Evolutionary conservation across 2,888 invertebrate genomes (phyloP), one percentile per base, ranked within the genome.

Genomic region (Pycnomerus fuliginosus): DNA sequence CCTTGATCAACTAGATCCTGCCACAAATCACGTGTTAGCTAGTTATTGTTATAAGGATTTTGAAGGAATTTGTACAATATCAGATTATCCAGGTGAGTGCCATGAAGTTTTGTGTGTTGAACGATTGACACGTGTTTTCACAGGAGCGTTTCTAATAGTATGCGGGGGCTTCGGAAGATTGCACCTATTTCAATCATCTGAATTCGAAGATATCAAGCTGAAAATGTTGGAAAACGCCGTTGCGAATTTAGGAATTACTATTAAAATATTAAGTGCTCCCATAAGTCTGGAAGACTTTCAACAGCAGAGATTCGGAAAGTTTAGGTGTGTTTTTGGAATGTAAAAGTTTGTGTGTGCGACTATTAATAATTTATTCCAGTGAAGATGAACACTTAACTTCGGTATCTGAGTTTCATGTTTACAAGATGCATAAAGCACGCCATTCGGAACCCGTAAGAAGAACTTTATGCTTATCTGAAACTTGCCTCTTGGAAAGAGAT

Each of bases 351-450:
- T n/a, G 10, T 29, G n/a, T 16, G 10, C 22, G 10, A 17, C 7
- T 30, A 20, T 12, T 20, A 12, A 17, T 10, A 13, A 11, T n/a
- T 10, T 13, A 27, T 33, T 82, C 50, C 70, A 96, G 96, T 65
- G 87, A 86, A 7, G 99, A 99, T 74, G 92, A 95, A 68, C 90
- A 90, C 68, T 84, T 97, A 66, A 99, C 98, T 2, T 97, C 98
- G 1, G 84, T 97, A 48, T 90, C 92, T 10, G 99, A 99, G 75
- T 99, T 99, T 72, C 84, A 84, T 48, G 95, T 99, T 2, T 92
- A 97, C 69, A 99, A 99, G 75, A 82, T 89, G 57, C 81, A 80
- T 58, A 87, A 89, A 11, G 77, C 82, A 1, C 79, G 93, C 15
- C 88, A 91, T 68, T 80, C 83, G 62, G 94, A 94, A 61, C 86